Base-by-base conservation (phyloP, 2,888 invertebrate genomes). In the Eupithecia dodoneata region DNA sequence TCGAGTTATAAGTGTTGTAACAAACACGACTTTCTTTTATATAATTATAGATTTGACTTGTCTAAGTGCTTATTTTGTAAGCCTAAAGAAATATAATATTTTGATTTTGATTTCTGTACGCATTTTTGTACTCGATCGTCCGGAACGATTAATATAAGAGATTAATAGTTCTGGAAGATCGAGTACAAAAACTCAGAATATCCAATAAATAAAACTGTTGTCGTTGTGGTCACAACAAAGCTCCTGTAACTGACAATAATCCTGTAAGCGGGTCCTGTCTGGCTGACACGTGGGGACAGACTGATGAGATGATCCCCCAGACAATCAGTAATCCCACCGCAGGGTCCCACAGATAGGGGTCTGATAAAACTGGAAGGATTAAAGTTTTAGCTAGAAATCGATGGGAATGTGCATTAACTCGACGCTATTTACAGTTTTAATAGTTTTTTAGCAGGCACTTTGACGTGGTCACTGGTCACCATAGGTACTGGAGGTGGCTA, bases 291-390 rank as follows among this genome's bases (percentile, higher is more conserved):
- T 12, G 18, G 30, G 10, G 18, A 30, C 9, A 3, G 55, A 18
- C 59, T 18, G 59, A 63, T 30, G 63, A 63, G 63, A 63, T 63
- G 63, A 63, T 63, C 63, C 63, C 63, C 30, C 71, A 73, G 78
- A 75, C 78, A 76, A 63, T 69, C 65, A 44, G 72, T 70, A 80
- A 82, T 80, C 80, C 80, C 44, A 4, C 45, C 66, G 12, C 18
- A 59, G 71, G 73, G 71, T 69, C 42, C 49, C 15, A 13, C 66
- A 45, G 13, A 66, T 69, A 47, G 55, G 69, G 74, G 65, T 55
- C 45, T 70, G 71, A 72, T 73, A 66, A 71, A 71, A 73, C 55
- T 74, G 66, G 10, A 49, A 30, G 55, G 69, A 74, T 67, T 74
- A 42, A 59, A 15, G 5, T n/a, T 18, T 65, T 74, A 79, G 75